Evolutionary conservation across 92 coral and sea anemone genomes (phyloP).

Genomic region (Plumapathes pennacea): DNA sequence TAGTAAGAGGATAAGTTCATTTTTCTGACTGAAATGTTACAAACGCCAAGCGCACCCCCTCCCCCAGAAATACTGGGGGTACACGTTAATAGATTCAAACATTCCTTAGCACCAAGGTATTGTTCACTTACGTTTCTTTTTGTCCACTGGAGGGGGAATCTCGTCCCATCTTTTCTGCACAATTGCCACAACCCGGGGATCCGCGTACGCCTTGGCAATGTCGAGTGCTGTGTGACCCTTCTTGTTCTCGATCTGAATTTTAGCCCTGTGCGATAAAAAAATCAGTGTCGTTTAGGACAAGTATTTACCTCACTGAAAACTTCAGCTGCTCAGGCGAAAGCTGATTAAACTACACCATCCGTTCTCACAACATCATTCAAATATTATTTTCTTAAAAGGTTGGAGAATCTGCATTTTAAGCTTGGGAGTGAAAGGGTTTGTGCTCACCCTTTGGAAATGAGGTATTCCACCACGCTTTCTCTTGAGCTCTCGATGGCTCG

Average conservation of each 20-base stretch:
- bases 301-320: too few relatives aligned
- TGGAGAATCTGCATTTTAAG: too few relatives aligned
- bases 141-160: constrained; percentile 98
- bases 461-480: constrained; percentile 75
- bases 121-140: constrained; percentile 89
- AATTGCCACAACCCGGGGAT: constrained; percentile 92
- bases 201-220: constrained; percentile 95
- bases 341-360: background rate
- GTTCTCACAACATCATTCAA: background rate
- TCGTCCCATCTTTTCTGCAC: constrained; percentile 99
- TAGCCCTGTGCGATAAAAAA: constrained; percentile 89
- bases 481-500: constrained; percentile 96
- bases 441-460: constrained; percentile 95
- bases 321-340: too few relatives aligned
- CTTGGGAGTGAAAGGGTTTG: too few relatives aligned
- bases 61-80: too few relatives aligned
- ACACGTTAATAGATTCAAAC: too few relatives aligned
- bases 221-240: constrained; percentile 97
- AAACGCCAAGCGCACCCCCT: too few relatives aligned
- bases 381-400: too few relatives aligned
- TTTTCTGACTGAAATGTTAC: too few relatives aligned
- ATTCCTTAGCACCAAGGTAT: too few relatives aligned
- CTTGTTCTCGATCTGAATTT: constrained; percentile 94
- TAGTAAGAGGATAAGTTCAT: too few relatives aligned
- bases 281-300: too few relatives aligned